phyloP scores from a whole-genome alignment of 1,140 invertebrate genomes.

The Polypedilum vanderplanki region DNA sequence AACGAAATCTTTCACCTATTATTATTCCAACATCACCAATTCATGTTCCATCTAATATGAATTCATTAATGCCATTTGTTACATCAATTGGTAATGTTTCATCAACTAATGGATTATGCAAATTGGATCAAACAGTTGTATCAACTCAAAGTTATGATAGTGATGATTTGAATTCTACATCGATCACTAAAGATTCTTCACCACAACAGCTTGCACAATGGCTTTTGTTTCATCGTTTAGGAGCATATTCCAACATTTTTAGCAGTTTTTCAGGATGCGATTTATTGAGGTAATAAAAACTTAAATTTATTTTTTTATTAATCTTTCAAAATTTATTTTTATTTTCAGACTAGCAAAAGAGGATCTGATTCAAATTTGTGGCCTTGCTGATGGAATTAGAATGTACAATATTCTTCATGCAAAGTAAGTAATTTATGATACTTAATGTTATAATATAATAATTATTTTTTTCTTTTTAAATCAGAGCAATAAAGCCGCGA shows the following conservation, averaged over 20 bases:
- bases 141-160: slow-evolving; percentile 41
- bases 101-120: slow-evolving; percentile 39
- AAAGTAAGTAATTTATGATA: slow-evolving; percentile 50
- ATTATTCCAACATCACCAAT: slow-evolving; percentile 41
- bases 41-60: slow-evolving; percentile 44
- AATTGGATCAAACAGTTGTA: slow-evolving; percentile 41
- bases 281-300: slow-evolving; percentile 49
- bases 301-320: not conserved
- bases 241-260: slow-evolving; percentile 65
- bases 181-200: slow-evolving; percentile 52
- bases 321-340: too few species aligned
- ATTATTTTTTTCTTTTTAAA: slow-evolving; percentile 32
- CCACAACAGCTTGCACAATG: slow-evolving; percentile 67
- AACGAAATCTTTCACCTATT: slow-evolving; percentile 29
- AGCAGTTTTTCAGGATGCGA: slow-evolving; percentile 81
- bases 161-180: slow-evolving; percentile 37
- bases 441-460: slow-evolving; percentile 29
- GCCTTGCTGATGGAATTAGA: slow-evolving; percentile 81
- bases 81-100: slow-evolving; percentile 43
- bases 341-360: slow-evolving; percentile 66
- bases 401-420: slow-evolving; percentile 82
- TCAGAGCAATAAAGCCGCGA: slow-evolving; percentile 63
- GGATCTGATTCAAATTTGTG: slow-evolving; percentile 90
- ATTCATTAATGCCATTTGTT: slow-evolving; percentile 39
- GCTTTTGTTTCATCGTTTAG: slow-evolving; percentile 73